Conservation (phyloP, 2,888 invertebrate genomes). For the Chrysomela aeneicollis region DNA sequence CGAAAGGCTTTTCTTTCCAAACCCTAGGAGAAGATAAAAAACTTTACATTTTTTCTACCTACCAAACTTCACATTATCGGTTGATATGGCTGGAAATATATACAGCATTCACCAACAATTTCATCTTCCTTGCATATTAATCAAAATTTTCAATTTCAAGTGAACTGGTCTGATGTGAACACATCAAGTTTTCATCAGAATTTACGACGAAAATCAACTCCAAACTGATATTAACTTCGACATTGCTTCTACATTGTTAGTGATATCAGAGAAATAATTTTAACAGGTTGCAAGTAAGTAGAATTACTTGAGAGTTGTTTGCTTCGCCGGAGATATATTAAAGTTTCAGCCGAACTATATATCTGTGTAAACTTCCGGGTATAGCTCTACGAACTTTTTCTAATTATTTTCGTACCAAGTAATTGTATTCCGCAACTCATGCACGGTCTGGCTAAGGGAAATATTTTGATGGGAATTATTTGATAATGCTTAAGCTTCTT, state of each 20-base stretch:
- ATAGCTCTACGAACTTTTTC: constrained; percentile 30
- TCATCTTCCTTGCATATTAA: no score
- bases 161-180: no score
- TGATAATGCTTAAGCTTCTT: background rate
- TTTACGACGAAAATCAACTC: background rate
- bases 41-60: no score
- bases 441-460: background rate
- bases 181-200: background rate
- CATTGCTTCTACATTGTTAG: constrained; percentile 31
- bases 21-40: no score
- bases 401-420: constrained; percentile 26
- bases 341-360: constrained; percentile 33
- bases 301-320: constrained; percentile 36
- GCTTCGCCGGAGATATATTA: constrained; percentile 32
- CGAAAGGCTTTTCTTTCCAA: no score
- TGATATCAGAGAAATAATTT: constrained; percentile 35
- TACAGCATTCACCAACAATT: no score
- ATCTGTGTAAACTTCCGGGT: constrained; percentile 28
- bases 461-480: background rate
- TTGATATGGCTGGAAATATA: no score
- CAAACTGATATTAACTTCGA: constrained; percentile 27
- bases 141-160: no score
- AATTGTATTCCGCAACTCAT: background rate
- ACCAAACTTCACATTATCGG: no score
- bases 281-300: constrained; percentile 35